These are phyloP conservation scores for Tympanoctomys barrerae DNA, from an alignment of 2,797 vertebrate genomes.

Conservation along the genomic window DNA sequence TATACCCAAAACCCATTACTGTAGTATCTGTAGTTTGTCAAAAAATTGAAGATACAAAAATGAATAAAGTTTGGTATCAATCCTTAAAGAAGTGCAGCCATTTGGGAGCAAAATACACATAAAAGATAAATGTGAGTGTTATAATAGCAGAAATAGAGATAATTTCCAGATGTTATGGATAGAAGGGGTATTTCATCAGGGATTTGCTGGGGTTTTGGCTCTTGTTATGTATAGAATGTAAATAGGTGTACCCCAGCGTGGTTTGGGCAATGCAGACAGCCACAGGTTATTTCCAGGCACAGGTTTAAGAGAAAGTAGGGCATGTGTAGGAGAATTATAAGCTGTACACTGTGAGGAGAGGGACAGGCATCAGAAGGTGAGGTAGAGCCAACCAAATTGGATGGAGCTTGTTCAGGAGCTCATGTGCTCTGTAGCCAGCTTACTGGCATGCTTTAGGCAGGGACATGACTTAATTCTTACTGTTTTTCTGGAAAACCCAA, in stretches of 20 bases:
- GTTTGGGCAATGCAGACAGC: not conserved
- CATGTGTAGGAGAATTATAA: not conserved
- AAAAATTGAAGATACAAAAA: not conserved
- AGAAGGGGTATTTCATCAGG: not conserved
- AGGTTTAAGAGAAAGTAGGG: not conserved
- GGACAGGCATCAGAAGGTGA: too few relatives aligned
- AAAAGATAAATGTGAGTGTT: not conserved
- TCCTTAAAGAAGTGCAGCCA: not conserved
- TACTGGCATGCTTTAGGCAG: not conserved
- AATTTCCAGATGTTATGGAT: not conserved
- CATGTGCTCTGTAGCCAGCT: not conserved
- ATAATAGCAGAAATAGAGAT: not conserved
- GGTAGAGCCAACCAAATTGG: not conserved
- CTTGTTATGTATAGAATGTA: not conserved
- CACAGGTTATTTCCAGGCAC: not conserved
- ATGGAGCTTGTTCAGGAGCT: not conserved
- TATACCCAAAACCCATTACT: constrained; percentile 51
- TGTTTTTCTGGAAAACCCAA: not conserved
- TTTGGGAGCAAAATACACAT: not conserved
- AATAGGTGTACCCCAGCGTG: not conserved
- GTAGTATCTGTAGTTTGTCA: not conserved
- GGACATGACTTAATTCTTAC: not conserved
- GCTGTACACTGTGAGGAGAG: not conserved
- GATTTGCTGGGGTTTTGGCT: not conserved
- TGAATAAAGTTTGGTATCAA: constrained; percentile 14